These are phyloP conservation scores for Trachelipus rathkii DNA, from an alignment of 1,140 invertebrate genomes.

Conservation along the genomic window DNA sequence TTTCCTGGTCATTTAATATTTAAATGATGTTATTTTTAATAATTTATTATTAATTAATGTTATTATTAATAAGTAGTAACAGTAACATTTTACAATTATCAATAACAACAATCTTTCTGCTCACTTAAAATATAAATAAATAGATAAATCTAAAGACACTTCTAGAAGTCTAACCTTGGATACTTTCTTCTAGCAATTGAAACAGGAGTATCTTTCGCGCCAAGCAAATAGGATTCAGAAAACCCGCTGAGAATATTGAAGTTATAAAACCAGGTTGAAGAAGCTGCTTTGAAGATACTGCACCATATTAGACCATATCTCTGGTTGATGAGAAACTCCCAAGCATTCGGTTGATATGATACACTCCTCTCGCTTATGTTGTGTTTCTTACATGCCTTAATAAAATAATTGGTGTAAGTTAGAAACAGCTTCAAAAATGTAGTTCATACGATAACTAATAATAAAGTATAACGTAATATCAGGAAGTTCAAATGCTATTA, in stretches of 20 bases:
- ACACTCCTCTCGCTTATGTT: constrained; percentile 27
- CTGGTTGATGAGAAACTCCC: constrained; percentile 75
- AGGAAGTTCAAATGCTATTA: no score
- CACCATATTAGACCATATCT: constrained; percentile 77
- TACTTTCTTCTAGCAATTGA: constrained; percentile 71
- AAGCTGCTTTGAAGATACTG: constrained; percentile 80
- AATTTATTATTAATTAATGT: no score
- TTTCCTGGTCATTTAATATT: no score
- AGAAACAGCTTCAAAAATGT: no score
- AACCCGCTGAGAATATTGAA: constrained; percentile 48
- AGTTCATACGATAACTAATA: no score
- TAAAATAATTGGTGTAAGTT: constrained; percentile 1
- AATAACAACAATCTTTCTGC: no score
- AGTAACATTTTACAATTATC: no score
- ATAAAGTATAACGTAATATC: no score
- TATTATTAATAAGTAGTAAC: no score
- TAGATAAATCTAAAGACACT: background rate
- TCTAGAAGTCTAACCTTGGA: constrained; percentile 50
- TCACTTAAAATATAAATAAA: no score
- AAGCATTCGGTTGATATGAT: constrained; percentile 61
- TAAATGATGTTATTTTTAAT: no score
- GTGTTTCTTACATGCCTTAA: constrained; percentile 36
- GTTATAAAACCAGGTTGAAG: constrained; percentile 84
- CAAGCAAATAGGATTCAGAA: constrained; percentile 45
- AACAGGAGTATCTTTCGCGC: constrained; percentile 57